Evolutionary conservation across 2,797 vertebrate species (phyloP), one percentile per base, ranked within the genome.

Genomic region (Myioborus melanocephalus): DNA sequence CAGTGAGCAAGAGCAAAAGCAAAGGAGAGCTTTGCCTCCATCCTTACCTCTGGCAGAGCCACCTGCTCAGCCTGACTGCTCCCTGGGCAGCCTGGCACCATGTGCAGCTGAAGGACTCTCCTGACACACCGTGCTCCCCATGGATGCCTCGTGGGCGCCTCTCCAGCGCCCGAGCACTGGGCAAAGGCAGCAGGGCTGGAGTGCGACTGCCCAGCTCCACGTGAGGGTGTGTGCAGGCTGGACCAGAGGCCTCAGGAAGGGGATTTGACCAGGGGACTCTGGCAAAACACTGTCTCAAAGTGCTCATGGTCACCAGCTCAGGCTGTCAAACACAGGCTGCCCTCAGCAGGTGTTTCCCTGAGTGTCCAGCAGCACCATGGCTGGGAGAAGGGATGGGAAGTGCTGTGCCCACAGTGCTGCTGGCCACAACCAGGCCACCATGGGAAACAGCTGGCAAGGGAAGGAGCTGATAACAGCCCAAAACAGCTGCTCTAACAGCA

Each of bases 311-410:
- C 34, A 23, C 27, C 57, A 41, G 81, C 68, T 70, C 41, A 17
- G 41, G 5, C 78, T 81, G 61, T 35, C 43, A 17, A 57, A 30
- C 41, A 5, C 56, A 57, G 66, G 43, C 49, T 63, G 52, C 16
- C 9, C 35, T 56, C 3, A 0, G 12, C 69, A 47, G 46, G 59
- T 2, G 0, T 3, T 35, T 13, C 57, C 81, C 61, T 24, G 55
- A 32, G 41, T 1, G 0, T 24, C 71, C 1, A 1, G 68, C 78
- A 79, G 64, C 9, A 4, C 61, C 0, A 4, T 21, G 3, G 44
- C 0, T 10, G 32, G 49, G 70, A 18, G 12, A 0, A 15, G 35
- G 81, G 71, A 52, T 2, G n/a, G 39, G 6, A 27, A 2, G 22
- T 43, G 64, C 72, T 37, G 69, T 37, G 19, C 65, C 72, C 66